Evolutionary conservation across 2,888 invertebrate genomes (phyloP), one percentile per base, ranked within the genome.

Genomic region (Oxyteleia sp.): DNA sequence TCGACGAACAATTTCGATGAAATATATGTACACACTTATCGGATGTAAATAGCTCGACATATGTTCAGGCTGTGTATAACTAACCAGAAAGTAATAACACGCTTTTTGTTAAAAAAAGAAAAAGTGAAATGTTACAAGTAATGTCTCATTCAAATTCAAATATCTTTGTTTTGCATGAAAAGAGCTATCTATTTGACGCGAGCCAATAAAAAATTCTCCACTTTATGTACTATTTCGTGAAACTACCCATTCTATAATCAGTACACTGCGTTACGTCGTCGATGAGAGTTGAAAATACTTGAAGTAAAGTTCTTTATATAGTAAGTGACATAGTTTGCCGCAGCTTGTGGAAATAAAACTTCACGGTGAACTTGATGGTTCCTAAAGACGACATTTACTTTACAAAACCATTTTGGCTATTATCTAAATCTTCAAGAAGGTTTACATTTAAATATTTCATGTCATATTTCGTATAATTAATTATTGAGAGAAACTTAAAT

Each of bases 231-330:
- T 72, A 18, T 51, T 74, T 74, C 43, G 26, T 38, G 16, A 72
- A 61, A 53, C 15, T 15, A 45, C 53, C 57, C 51, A 8, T 72
- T 74, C 45, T 63, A 45, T 74, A 74, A 74, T 63, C 72, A 63
- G 61, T 53, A 74, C 72, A 72, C 47, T 43, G 26, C 53, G 53
- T 74, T 74, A 74, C 61, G 43, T 63, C 53, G 55, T 55, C 64
- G 55, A 64, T 74, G 64, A 20, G 23, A 64, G 74, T 64, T 74
- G 74, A 35, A 74, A 63, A 74, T 74, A 64, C 74, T 74, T 74
- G 47, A 47, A 55, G 47, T 13, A 61, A 51, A 53, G 53, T 75
- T 75, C 29, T 49, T 47, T 47, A 55, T 66, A 57, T 18, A 49
- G 66, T 35, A 47, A 66, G 57, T 66, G 75, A 66, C 75, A 66